Evolutionary conservation across 1,140 invertebrate species (phyloP), one percentile per base, ranked within the genome.

Genomic region (Drosophila tani): DNA sequence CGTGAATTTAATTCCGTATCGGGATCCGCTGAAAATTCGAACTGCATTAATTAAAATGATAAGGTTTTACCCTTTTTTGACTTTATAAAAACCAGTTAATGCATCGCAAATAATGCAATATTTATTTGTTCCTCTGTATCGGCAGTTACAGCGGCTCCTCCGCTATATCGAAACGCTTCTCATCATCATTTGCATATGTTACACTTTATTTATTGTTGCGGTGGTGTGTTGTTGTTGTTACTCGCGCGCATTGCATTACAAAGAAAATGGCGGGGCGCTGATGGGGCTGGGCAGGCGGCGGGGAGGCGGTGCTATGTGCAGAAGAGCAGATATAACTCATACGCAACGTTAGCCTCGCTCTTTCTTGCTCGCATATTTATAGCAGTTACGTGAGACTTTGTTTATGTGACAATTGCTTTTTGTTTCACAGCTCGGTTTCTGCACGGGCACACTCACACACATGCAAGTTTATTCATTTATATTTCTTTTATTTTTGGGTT

Each of bases 141-240:
- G 29, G 19, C 53, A 50, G n/a, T 19, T 21, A 21, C 3, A 59
- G 68, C 43, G 29, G 45, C 27, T 32, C 29, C 29, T 32, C 29
- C 29, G 51, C 53, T 64, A 50, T 82, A 79, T 87, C 66, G 75
- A 68, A 71, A 70, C 62, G 68, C 77, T 88, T 88, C 84, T 87
- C 84, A 88, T 90, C 84, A 90, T 88, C 84, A 88, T 90, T 88
- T 88, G 84, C 84, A 88, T 88, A 88, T 88, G 84, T 88, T 88
- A 90, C 84, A 90, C 65, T 81, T 88, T 88, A 90, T 88, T 88
- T 90, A 90, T 88, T 90, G 81, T 90, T 79, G 68, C 62, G 55
- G 66, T 79, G 78, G 79, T 79, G 62, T 49, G 55, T 69, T 53
- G 50, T 55, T 55, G 32, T 29, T 71, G 29, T 66, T 82, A 70